Evolutionary conservation across 2,888 invertebrate species (phyloP).

Genomic region (Lasioglossum figueresi): DNA sequence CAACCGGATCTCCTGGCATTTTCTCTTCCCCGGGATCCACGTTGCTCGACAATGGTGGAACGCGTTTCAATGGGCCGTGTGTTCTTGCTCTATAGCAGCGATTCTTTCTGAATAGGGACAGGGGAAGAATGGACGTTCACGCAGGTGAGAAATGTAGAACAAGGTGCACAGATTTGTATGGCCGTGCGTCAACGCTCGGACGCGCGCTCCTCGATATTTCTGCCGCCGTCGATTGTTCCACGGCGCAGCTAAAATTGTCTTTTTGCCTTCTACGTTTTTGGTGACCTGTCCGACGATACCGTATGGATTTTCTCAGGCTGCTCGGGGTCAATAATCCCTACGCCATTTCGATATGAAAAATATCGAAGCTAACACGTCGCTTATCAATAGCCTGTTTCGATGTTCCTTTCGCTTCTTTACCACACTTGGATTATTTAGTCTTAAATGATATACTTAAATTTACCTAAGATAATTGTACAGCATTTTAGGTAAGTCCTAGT

Average conservation of each 20-base stretch:
- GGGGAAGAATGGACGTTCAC: constrained; percentile 19
- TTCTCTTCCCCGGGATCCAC: constrained; percentile 41
- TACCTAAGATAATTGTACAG: no score
- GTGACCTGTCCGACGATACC: neutral
- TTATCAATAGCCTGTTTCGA: neutral
- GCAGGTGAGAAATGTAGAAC: constrained; percentile 14
- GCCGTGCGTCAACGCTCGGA: constrained; percentile 4
- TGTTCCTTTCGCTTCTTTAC: neutral
- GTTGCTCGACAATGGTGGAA: constrained; percentile 37
- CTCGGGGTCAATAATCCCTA: neutral
- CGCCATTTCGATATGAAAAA: neutral
- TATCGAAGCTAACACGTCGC: neutral
- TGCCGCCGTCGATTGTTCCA: neutral
- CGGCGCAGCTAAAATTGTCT: neutral
- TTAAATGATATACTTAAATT: no score
- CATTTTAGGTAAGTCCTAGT: no score
- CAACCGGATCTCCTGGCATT: constrained; percentile 46
- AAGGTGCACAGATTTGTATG: constrained; percentile 20
- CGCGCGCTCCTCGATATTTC: constrained; percentile 9
- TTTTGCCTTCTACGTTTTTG: neutral
- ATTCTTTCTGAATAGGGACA: constrained; percentile 32
- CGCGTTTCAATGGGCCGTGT: constrained; percentile 42
- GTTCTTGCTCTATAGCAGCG: constrained; percentile 31
- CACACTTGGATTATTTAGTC: no score
- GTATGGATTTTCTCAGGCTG: neutral